Base-by-base conservation (phyloP, 2,797 vertebrate genomes). In the Oreortyx pictus region DNA sequence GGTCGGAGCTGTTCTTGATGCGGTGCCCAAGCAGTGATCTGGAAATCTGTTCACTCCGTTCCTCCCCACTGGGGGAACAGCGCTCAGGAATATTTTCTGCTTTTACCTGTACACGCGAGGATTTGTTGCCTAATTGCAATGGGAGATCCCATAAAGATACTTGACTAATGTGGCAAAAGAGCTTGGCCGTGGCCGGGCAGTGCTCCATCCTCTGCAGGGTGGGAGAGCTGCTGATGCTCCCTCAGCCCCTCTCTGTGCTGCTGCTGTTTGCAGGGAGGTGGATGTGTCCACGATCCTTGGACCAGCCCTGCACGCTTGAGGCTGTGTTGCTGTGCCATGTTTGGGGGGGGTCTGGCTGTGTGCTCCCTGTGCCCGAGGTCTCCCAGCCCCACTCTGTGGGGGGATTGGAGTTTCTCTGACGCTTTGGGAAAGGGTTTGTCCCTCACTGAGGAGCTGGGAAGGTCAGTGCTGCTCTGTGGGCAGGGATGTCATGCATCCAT, bases 11-110 rank as follows among this genome's bases (percentile, higher is more conserved):
- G 16, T 65, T 79, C 54, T 24, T 68, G 84, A 44, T 5, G 43
- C 7, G 1, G 25, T 49, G 79, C 67, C 67, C 2, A 0, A 35
- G 59, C 64, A 1, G 6, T 61, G 61, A 87, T 84, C 57, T 74
- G 68, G 37, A 56, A 25, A 90, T 87, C 91, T 75, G 83, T 76
- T 83, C 75, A 46, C 79, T 80, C 56, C 68, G 15, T 80, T 87
- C 83, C 70, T 61, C 18, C 59, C 52, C 35, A 24, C 41, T 37
- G 4, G 41, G 59, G 68, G 27, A 83, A 71, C 1, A 33, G 68
- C 72, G 3, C 67, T 5, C 2, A 2, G 54, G 35, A 77, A 44
- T 50, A 29, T 57, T 44, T 71, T 52, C 70, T 47, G 54, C 52
- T 49, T 76, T 76, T 49, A 43, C 77, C 72, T 31, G 49, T 33